Evolutionary conservation across 2,888 invertebrate species (phyloP).

Genomic region (Oithona nana): DNA sequence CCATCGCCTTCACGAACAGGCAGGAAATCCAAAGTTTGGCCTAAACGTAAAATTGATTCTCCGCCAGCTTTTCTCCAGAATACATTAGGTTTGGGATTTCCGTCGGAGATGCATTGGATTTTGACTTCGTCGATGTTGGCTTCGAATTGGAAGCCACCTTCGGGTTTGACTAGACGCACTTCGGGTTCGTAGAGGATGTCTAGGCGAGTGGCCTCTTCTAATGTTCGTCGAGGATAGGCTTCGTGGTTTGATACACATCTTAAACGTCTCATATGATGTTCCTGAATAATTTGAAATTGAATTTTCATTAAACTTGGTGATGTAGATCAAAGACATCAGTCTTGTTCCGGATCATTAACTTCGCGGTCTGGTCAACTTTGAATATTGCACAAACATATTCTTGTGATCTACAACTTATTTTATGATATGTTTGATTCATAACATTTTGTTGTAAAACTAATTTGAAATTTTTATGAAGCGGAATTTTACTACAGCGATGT

Average conservation of each 20-base stretch:
- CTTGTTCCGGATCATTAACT: too few relatives aligned
- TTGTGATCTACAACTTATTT: too few relatives aligned
- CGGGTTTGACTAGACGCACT: not conserved
- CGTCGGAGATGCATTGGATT: slow-evolving; percentile 7
- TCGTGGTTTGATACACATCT: slow-evolving; percentile 12
- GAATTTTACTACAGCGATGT: too few relatives aligned
- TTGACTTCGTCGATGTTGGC: slow-evolving; percentile 1
- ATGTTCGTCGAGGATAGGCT: slow-evolving; percentile 8
- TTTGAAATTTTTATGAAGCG: too few relatives aligned
- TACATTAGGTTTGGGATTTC: slow-evolving; percentile 11
- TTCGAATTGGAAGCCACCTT: not conserved
- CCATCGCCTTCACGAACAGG: slow-evolving; percentile 13
- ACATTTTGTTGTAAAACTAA: too few relatives aligned
- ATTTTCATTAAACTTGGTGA: too few relatives aligned
- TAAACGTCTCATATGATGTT: not conserved
- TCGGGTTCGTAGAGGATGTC: slow-evolving; percentile 10
- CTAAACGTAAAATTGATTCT: slow-evolving; percentile 4
- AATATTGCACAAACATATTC: too few relatives aligned
- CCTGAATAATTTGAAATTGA: too few relatives aligned
- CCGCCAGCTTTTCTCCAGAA: slow-evolving; percentile 16
- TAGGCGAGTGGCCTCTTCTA: not conserved
- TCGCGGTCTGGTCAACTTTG: too few relatives aligned
- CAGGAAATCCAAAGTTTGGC: slow-evolving; percentile 1
- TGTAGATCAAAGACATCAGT: too few relatives aligned
- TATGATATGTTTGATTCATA: too few relatives aligned